Evolutionary conservation across 2,113 vertebrate genomes (phyloP).

Genomic region (Perca fluviatilis): DNA sequence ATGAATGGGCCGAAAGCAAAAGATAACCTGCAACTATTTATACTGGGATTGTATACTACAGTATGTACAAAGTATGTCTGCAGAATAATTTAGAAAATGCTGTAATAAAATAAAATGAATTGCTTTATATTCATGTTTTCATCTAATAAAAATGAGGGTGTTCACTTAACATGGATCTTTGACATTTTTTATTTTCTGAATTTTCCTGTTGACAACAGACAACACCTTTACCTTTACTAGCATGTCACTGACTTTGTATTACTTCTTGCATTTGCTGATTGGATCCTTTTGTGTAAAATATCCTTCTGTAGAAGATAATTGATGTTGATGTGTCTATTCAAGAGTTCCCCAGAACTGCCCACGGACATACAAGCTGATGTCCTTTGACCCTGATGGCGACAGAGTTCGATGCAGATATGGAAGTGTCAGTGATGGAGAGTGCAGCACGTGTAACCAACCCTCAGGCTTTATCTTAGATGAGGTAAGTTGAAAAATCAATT

Average conservation of each 20-base stretch:
- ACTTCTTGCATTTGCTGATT: not conserved
- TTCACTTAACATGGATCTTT: not conserved
- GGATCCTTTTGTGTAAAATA: not conserved
- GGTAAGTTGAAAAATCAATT: slow-evolving; percentile 43
- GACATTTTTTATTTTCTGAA: too few relatives aligned
- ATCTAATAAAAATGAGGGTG: not conserved
- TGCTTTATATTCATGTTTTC: not conserved
- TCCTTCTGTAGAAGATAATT: not conserved
- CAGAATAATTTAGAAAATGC: not conserved
- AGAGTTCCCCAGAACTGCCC: slow-evolving; percentile 82
- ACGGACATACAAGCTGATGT: slow-evolving; percentile 65
- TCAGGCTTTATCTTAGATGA: slow-evolving; percentile 68
- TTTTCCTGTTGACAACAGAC: too few relatives aligned
- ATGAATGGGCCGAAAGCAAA: not conserved
- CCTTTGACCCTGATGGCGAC: slow-evolving; percentile 80
- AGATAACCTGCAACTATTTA: not conserved
- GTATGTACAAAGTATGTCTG: not conserved
- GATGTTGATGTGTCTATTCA: slow-evolving; percentile 9
- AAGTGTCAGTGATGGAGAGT: slow-evolving; percentile 4
- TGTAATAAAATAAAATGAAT: not conserved
- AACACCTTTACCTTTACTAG: too few relatives aligned
- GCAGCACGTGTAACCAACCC: slow-evolving; percentile 39
- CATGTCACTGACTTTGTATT: too few relatives aligned
- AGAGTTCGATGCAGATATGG: slow-evolving; percentile 77
- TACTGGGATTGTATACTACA: not conserved